Conservation (phyloP, 2,113 vertebrate species). For the Chelonoidis abingdonii region DNA sequence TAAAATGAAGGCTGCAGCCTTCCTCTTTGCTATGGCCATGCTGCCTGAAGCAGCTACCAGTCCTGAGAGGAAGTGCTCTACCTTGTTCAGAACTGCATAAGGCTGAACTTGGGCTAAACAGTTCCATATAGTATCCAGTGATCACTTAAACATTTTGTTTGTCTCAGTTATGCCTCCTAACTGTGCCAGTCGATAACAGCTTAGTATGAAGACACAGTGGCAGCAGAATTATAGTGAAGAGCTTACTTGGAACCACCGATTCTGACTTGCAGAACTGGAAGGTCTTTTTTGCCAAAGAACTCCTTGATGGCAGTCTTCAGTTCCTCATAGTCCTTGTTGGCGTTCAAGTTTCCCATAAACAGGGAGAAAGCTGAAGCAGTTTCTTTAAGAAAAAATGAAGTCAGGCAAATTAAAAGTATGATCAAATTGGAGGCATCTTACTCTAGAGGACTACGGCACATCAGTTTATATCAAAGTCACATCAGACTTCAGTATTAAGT, state of each 20-base stretch:
- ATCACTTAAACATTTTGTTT: background rate
- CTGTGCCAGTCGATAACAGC: background rate
- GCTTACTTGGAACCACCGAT: conserved; percentile 89
- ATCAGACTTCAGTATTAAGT: conserved; percentile 90
- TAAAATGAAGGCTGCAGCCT: background rate
- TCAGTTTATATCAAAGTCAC: conserved; percentile 79
- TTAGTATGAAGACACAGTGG: background rate
- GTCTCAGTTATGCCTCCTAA: background rate
- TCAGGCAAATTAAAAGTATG: background rate
- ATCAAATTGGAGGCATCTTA: background rate
- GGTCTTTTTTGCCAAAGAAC: conserved; percentile 90
- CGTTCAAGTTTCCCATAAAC: conserved; percentile 89
- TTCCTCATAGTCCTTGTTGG: conserved; percentile 87
- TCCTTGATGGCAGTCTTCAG: conserved; percentile 85
- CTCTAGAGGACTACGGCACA: conserved; percentile 35
- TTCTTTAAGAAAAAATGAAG: conserved; percentile 22
- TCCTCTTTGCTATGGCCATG: background rate
- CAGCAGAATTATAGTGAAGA: background rate
- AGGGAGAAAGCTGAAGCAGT: conserved; percentile 81
- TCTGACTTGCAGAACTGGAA: conserved; percentile 87
- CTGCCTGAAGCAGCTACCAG: background rate
- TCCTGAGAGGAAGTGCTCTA: too few relatives aligned
- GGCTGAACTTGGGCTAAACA: background rate
- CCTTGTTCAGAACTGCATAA: too few relatives aligned
- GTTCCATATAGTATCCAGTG: background rate